These are phyloP conservation scores for Enteromius unitaeniatus DNA, from an alignment of 2,797 vertebrate genomes.

Conservation along the genomic window DNA sequence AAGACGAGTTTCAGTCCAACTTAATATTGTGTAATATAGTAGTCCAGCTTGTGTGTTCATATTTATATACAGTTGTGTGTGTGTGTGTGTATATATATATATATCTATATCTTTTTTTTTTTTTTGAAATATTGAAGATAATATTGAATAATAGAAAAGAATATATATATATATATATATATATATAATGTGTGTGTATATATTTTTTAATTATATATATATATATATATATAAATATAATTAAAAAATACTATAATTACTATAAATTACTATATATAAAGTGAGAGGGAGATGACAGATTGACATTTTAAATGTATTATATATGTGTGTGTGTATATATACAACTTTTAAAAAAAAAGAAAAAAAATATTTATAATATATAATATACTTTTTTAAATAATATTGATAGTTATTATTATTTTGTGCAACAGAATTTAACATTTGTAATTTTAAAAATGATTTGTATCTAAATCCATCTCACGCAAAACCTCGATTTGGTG, in stretches of 20 bases:
- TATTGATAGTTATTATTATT: not conserved
- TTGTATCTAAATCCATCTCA: not conserved
- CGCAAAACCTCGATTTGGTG: no score
- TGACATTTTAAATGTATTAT: no score
- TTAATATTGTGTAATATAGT: not conserved
- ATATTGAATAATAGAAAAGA: no score
- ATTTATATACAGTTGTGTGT: not conserved
- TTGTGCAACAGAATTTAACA: not conserved
- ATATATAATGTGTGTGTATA: no score
- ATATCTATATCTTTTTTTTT: not conserved
- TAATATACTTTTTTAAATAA: not conserved
- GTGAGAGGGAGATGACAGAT: no score
- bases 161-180: no score
- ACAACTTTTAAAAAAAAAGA: no score
- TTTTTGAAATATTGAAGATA: no score
- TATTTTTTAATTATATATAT: no score
- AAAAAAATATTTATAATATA: no score
- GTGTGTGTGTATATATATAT: not conserved
- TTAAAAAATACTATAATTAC: no score
- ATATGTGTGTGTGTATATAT: no score
- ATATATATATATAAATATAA: not conserved
- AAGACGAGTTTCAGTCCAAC: not conserved
- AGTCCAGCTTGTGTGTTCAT: not conserved
- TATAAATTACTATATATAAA: not conserved
- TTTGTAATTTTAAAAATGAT: not conserved